phyloP scores from a whole-genome alignment of 1,140 invertebrate species.

The Bombyx mori region ASM3026992v2 NC_085110.1:10091501-10092000 shows the following conservation, averaged over 20 bases:
- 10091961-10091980: constrained; percentile 19
- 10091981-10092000: background rate
- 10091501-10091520: constrained; percentile 72
- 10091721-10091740: too few relatives aligned
- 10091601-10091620: constrained; percentile 23
- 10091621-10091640: background rate
- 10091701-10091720: too few relatives aligned
- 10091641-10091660: too few relatives aligned
- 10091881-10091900: constrained; percentile 66
- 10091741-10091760: background rate
- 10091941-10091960: constrained; percentile 38
- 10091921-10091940: constrained; percentile 62
- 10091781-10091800: constrained; percentile 30
- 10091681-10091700: too few relatives aligned
- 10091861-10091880: constrained; percentile 51
- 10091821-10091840: constrained; percentile 57
- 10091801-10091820: constrained; percentile 41
- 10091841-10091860: constrained; percentile 68
- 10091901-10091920: constrained; percentile 62
- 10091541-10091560: constrained; percentile 72
- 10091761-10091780: constrained; percentile 26
- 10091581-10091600: constrained; percentile 21
- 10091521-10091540: constrained; percentile 58
- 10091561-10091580: constrained; percentile 59
- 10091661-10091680: too few relatives aligned